A percentile compares a stretch with the other conserved stretches of the same genome.
Evolutionary conservation across 1,140 invertebrate genomes (phyloP).

Genomic region (Cherax destructor): DNA sequence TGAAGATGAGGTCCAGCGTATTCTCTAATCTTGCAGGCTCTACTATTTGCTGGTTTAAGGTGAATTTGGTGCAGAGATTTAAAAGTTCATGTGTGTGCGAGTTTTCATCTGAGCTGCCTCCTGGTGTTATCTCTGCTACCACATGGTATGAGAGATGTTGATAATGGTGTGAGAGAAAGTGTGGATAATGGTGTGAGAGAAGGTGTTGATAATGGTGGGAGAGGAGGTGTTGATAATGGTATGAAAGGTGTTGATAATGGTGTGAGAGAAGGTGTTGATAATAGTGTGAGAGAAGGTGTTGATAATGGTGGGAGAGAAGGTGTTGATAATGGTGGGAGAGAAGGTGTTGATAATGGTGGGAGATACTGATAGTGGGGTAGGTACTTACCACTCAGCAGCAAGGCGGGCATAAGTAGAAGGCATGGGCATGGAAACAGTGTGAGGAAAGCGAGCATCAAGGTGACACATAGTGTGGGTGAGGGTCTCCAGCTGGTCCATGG

Average conservation of each 20-base stretch:
- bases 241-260: neutral
- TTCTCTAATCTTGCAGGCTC: too few relatives aligned
- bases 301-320: neutral
- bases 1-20: too few relatives aligned
- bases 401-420: slow-evolving; percentile 1
- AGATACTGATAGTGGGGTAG: neutral
- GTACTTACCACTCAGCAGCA: neutral
- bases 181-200: neutral
- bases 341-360: neutral
- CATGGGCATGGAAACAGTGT: neutral
- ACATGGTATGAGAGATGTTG: neutral
- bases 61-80: too few relatives aligned
- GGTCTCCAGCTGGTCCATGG: neutral
- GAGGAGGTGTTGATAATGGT: neutral
- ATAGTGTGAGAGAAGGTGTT: neutral
- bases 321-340: neutral
- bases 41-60: too few relatives aligned
- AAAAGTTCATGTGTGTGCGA: too few relatives aligned
- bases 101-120: too few relatives aligned
- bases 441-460: slow-evolving; percentile 13
- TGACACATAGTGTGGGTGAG: slow-evolving; percentile 15
- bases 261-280: too few relatives aligned
- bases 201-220: neutral
- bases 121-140: too few relatives aligned
- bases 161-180: too few relatives aligned